These are phyloP conservation scores for Gymnorhina tibicen DNA, from an alignment of 2,113 vertebrate genomes.

Conservation along the genomic window DNA sequence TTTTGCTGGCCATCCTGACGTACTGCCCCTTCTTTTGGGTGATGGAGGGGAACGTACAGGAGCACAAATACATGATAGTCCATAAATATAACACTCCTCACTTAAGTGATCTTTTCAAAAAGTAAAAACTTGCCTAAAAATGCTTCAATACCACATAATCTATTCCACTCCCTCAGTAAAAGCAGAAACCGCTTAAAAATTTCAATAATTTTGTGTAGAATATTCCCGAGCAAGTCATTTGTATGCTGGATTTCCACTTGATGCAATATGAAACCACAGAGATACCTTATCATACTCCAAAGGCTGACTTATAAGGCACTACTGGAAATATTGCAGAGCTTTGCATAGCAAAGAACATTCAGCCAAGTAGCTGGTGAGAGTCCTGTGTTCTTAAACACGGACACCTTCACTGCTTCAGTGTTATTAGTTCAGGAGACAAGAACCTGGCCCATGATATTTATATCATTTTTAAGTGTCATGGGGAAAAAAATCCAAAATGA, in stretches of 20 bases:
- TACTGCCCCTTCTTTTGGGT: not conserved
- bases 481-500: not conserved
- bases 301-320: slow-evolving; percentile 39
- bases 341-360: slow-evolving; percentile 12
- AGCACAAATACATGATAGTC: not conserved
- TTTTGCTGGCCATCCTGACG: not conserved
- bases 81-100: not conserved
- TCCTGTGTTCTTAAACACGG: not conserved
- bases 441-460: not conserved
- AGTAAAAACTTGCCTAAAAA: not conserved
- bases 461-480: not conserved
- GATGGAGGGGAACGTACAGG: not conserved
- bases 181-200: slow-evolving; percentile 25
- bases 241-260: slow-evolving; percentile 53
- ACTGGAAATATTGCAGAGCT: slow-evolving; percentile 45
- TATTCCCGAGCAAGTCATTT: slow-evolving; percentile 48
- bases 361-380: not conserved
- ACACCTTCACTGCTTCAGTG: not conserved
- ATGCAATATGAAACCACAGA: slow-evolving; percentile 43
- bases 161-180: not conserved
- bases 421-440: not conserved
- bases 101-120: not conserved
- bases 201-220: slow-evolving; percentile 49
- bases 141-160: not conserved
- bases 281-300: slow-evolving; percentile 51